Evolutionary conservation across 2,113 vertebrate species (phyloP), one percentile per base, ranked within the genome.

Genomic region (Apteryx mantelli): DNA sequence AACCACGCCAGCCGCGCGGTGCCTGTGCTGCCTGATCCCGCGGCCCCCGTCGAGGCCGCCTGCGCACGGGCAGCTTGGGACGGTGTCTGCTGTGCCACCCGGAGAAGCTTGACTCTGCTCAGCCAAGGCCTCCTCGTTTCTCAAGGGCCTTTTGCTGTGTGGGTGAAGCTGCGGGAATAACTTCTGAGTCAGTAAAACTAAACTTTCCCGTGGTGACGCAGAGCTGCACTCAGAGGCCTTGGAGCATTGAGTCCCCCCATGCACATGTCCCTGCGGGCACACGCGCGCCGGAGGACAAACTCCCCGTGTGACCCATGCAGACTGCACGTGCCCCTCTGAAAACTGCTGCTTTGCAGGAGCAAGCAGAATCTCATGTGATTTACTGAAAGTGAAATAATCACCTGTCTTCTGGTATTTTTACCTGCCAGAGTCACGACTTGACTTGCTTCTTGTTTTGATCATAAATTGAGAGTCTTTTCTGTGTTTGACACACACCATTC

Each of bases 231-330:
- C 1, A 3, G 34, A 38, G 38, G 56, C n/a, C 52, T 36, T 9
- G 42, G 42, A 42, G 42, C 42, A 42, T 12, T 12, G 42, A 9
- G 9, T 42, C 42, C 42, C 42, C 42, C 42, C 42, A 8, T 12
- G 42, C 12, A 12, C 42, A 5, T 42, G 42, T 42, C 42, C 20
- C 64, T 11, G 56, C 1, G 48, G 70, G 48, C 38, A 8, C 0
- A 2, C 0, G 28, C 69, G 28, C 55, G 7, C 85, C 79, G 36
- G 44, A 85, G 70, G 79, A 70, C 63, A 2, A n/a, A 26, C 20
- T 25, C 42, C 48, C 53, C 8, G 56, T 5, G 0, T 44, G 60
- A 58, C 48, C 78, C 0, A 0, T 5, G 64, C 64, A 73, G 53
- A 13, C 30, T 2, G 12, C 5, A 2, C 4, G 68, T 16, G 7